phyloP scores from a whole-genome alignment of 2,797 vertebrate genomes.

The Characodon lateralis region DNA sequence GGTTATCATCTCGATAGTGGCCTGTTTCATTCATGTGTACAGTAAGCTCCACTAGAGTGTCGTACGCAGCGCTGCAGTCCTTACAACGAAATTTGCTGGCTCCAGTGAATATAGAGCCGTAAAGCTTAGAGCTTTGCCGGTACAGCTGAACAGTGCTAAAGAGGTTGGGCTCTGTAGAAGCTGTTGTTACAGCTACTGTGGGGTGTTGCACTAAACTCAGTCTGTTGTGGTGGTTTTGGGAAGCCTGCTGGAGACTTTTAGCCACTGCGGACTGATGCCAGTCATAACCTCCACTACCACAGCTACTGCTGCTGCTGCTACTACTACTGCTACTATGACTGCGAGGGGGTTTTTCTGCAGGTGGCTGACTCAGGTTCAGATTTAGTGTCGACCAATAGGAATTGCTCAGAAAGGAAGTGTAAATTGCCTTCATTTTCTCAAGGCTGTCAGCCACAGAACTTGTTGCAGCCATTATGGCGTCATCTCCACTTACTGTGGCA shows the following conservation, averaged over 20 bases:
- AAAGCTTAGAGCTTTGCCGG: conserved; percentile 97
- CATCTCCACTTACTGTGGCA: conserved; percentile 78
- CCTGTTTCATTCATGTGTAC: conserved; percentile 99
- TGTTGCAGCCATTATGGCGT: conserved; percentile 71
- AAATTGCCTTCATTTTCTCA: conserved; percentile 99
- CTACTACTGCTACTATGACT: conserved; percentile 93
- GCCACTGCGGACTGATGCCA: conserved; percentile 99
- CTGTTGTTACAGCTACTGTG: conserved; percentile 53
- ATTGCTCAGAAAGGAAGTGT: conserved; percentile 97
- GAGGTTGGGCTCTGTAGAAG: conserved; percentile 82
- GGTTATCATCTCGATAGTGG: conserved; percentile 98
- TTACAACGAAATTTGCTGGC: conserved; percentile 99
- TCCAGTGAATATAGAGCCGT: conserved; percentile 98
- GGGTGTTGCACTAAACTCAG: conserved; percentile 64
- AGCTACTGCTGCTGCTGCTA: conserved; percentile 95
- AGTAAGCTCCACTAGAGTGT: conserved; percentile 95
- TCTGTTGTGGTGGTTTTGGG: conserved; percentile 85
- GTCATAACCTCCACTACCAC: conserved; percentile 94
- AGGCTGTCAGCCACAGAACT: conserved; percentile 91
- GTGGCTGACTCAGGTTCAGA: conserved; percentile 89
- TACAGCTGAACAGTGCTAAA: conserved; percentile 99
- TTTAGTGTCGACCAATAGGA: conserved; percentile 98
- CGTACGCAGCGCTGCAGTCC: conserved; percentile 97
- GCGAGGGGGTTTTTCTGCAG: conserved; percentile 87
- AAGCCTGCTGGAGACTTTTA: conserved; percentile 95